Evolutionary conservation across 2,113 vertebrate species (phyloP), one percentile per base, ranked within the genome.

Genomic region (Paralichthys olivaceus): DNA sequence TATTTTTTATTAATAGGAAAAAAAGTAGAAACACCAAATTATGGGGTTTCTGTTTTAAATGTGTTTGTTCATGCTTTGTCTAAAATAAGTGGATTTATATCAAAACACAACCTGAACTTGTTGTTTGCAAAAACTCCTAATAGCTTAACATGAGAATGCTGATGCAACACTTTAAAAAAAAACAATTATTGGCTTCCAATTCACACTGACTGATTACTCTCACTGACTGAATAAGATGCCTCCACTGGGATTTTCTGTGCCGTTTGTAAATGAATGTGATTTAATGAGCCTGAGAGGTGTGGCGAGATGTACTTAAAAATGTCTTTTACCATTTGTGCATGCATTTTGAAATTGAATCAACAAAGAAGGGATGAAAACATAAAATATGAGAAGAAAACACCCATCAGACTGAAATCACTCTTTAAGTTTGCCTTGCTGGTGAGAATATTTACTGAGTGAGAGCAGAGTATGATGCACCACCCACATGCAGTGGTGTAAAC

Each of bases 101-200:
- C 66, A 40, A 20, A 62, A 45, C 45, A 4, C 7, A 58, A 65
- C 26, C 37, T 77, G 43, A 72, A 79, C 45, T 34, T 32, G 61
- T 49, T 57, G 53, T 77, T 66, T 60, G 54, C 54, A 53, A 37
- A n/a, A 57, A 67, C 17, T 49, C 15, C 14, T 53, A 19, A 59
- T 26, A 66, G 51, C 23, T 45, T 32, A 56, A 17, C 37, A n/a
- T 47, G 67, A 54, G 47, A 22, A 49, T 70, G 76, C 76, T 77
- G 70, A 84, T 47, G 68, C 77, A 28, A 62, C 63, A 57, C 81
- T 83, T 70, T 43, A 40, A 11, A 13, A 64, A 83, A 82, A 80
- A 69, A 77, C 71, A 81, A 81, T 79, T 75, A 85, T 72, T 75
- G 84, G 69, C 72, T 81, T 83, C 84, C 83, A 53, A 76, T 78